Conservation (phyloP, 2,888 invertebrate genomes). For the Stegophylla sp. region DNA sequence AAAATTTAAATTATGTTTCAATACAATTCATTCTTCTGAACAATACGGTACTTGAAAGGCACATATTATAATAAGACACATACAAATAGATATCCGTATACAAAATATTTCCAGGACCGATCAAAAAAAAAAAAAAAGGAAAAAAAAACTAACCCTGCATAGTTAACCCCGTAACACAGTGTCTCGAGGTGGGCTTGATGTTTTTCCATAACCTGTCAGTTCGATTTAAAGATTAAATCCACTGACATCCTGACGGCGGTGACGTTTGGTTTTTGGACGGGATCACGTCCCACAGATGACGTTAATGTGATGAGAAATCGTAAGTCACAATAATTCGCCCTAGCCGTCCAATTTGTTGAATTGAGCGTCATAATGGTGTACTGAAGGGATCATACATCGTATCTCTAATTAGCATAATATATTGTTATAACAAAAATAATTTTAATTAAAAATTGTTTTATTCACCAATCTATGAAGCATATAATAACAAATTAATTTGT, state of each 20-base stretch:
- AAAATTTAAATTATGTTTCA: constrained; percentile 41
- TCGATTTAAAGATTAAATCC: constrained; percentile 23
- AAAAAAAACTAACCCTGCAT: constrained; percentile 6
- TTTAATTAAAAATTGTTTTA: too few relatives aligned
- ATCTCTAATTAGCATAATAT: too few relatives aligned
- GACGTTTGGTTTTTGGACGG: neutral
- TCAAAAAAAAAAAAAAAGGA: constrained; percentile 8
- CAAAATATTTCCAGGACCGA: neutral
- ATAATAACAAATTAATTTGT: too few relatives aligned
- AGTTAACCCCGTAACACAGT: neutral
- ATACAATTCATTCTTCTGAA: constrained; percentile 15
- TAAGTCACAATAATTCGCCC: neutral
- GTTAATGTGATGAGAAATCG: neutral
- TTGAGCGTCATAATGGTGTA: too few relatives aligned
- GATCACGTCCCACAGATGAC: neutral
- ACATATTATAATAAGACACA: neutral
- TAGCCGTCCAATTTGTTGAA: too few relatives aligned
- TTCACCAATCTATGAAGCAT: too few relatives aligned
- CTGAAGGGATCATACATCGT: too few relatives aligned
- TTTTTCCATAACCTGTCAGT: constrained; percentile 5
- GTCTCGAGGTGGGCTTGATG: neutral
- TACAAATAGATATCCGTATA: too few relatives aligned
- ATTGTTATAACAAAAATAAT: too few relatives aligned
- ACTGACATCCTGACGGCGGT: neutral
- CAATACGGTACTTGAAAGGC: constrained; percentile 3